Conservation (phyloP, 1,140 invertebrate species). For the Pygmarrhopalites habei region DNA sequence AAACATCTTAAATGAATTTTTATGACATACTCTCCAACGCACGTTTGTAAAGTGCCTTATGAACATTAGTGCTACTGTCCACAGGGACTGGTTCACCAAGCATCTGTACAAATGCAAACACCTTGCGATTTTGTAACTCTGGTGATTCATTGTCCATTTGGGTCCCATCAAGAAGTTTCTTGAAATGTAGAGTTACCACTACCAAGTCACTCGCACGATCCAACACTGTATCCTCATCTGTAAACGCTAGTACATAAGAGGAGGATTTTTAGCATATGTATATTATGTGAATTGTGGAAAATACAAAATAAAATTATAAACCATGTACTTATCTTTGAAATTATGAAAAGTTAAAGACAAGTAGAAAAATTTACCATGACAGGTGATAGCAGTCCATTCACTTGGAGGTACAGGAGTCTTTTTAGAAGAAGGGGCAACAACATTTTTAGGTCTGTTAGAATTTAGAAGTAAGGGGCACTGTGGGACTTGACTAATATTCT, state of each 20-base stretch:
- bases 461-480: no score
- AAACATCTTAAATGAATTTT: no score
- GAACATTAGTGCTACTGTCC: background rate
- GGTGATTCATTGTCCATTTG: background rate
- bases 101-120: background rate
- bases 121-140: background rate
- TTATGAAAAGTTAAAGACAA: background rate
- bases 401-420: no score
- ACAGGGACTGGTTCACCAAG: background rate
- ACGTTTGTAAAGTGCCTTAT: background rate
- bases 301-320: background rate
- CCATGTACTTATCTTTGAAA: background rate
- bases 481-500: no score
- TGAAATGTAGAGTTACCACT: constrained; percentile 8
- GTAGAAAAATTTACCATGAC: background rate
- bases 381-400: constrained; percentile 2
- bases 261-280: no score
- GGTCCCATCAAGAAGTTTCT: background rate
- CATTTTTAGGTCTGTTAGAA: no score
- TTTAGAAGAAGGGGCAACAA: background rate
- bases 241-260: constrained; percentile 1
- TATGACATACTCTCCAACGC: no score
- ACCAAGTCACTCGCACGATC: constrained; percentile 7
- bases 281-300: no score
- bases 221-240: background rate